Evolutionary conservation across 2,113 vertebrate genomes (phyloP).

Genomic region (Daphoenositta chrysoptera): DNA sequence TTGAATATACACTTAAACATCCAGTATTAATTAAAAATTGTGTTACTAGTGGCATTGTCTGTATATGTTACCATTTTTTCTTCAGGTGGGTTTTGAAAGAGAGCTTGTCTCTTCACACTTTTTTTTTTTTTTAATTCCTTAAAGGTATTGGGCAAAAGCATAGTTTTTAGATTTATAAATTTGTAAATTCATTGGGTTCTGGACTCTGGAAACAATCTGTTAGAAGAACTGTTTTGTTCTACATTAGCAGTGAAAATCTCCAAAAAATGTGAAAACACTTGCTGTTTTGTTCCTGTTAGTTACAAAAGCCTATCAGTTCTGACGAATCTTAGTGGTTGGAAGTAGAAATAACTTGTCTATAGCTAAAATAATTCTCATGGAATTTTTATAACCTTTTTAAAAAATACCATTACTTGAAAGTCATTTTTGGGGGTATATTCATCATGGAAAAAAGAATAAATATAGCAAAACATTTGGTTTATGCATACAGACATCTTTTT

Average conservation of each 20-base stretch:
- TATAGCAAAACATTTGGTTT: background rate
- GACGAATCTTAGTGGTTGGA: background rate
- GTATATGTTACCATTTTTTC: background rate
- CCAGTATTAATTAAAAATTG: background rate
- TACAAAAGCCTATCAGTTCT: background rate
- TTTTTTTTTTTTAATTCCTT: background rate
- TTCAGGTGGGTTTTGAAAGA: background rate
- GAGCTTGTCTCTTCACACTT: background rate
- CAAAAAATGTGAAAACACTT: background rate
- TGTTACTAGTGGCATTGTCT: background rate
- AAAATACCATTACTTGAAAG: background rate
- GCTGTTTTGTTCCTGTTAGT: background rate
- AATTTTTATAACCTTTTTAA: background rate
- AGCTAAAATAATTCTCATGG: background rate
- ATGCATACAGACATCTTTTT: background rate
- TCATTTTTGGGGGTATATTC: background rate
- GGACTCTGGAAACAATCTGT: background rate
- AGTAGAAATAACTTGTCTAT: background rate
- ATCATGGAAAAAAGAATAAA: background rate
- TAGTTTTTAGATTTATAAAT: background rate
- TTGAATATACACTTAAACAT: background rate
- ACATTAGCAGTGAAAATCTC: background rate
- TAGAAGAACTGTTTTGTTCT: background rate
- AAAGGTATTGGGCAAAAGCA: background rate
- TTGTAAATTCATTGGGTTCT: background rate